phyloP scores from a whole-genome alignment of 2,797 vertebrate species.

The Eulemur mongoz region DNA sequence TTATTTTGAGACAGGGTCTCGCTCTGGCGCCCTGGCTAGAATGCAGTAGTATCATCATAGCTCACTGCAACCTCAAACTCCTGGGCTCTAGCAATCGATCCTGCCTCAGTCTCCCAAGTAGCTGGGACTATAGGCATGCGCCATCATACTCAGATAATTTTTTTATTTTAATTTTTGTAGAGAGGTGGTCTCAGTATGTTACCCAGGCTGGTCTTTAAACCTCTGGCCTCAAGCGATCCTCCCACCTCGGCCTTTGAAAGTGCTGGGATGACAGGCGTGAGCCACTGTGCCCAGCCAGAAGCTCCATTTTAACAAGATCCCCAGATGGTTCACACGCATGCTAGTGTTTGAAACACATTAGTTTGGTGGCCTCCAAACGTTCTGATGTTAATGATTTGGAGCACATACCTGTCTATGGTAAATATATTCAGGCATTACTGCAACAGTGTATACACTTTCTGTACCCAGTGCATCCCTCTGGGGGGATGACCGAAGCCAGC shows the following conservation, averaged over 20 bases:
- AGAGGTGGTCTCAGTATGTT: not conserved
- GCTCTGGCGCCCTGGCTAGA: not conserved
- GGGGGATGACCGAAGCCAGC: not conserved
- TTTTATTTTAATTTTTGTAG: not conserved
- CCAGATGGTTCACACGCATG: accelerated
- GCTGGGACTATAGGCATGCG: not conserved
- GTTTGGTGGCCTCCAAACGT: not conserved
- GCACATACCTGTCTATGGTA: not conserved
- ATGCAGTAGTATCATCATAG: not conserved
- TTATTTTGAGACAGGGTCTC: not conserved
- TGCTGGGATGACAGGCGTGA: not conserved
- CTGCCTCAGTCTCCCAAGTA: not conserved
- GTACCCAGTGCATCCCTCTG: not conserved
- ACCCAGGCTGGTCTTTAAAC: not conserved
- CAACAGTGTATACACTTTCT: not conserved
- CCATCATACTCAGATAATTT: not conserved
- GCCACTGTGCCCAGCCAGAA: not conserved
- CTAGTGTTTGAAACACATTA: not conserved
- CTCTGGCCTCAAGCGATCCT: not conserved
- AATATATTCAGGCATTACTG: not conserved
- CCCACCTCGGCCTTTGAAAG: not conserved
- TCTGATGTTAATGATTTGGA: not conserved
- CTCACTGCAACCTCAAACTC: not conserved
- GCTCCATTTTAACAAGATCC: not conserved
- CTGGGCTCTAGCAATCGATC: not conserved